Base-by-base conservation (phyloP, 53 echinoderm and acorn worm genomes). In the Luidia sarsii region DNA sequence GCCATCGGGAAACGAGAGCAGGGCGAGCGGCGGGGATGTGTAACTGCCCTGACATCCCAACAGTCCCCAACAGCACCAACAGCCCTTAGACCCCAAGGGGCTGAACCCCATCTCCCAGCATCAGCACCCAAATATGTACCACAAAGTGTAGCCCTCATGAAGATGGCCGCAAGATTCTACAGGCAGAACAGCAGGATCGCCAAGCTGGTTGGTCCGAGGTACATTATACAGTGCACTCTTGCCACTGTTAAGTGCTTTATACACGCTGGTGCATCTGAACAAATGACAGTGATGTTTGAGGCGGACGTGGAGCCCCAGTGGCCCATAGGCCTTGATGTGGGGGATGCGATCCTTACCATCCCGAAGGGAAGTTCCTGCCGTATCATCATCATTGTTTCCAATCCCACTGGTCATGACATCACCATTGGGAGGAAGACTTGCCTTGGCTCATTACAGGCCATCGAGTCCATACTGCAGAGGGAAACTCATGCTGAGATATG, bases 371-470 rank as follows among this genome's bases (percentile, higher is more conserved):
- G 65, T 43, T 69, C 69, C 25, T 48, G 49, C 28, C 32, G 50
- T 1, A 69, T 69, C 33, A 50, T n/a, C 22, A 33, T 81, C 30
- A 73, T 71, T 18, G 82, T 81, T 2, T 65, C 81, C 4, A 87
- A 81, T 18, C 71, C 60, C 30, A 82, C 71, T 25, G 41, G 36
- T 15, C 59, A 53, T 51, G 87, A 87, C 43, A 49, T 87, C 32
- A 53, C 63, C 18, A 27, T 87, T 24, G 64, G 24, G 21, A 53
- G 73, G n/a, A 71, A 57, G 19, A 61, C 71, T 14, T 51, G 39
- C 16, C 64, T 87, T 57, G 87, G 87, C 20, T 24, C 18, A 3
- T 19, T 69, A 15, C 69, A 69, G 19, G 33, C 50, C 2, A 49
- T 50, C 0, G 32, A 50, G 45, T 69, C 69, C 13, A 69, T 69